Base-by-base conservation (phyloP, 2,888 invertebrate genomes). In the Caradrina clavipalpis region DNA sequence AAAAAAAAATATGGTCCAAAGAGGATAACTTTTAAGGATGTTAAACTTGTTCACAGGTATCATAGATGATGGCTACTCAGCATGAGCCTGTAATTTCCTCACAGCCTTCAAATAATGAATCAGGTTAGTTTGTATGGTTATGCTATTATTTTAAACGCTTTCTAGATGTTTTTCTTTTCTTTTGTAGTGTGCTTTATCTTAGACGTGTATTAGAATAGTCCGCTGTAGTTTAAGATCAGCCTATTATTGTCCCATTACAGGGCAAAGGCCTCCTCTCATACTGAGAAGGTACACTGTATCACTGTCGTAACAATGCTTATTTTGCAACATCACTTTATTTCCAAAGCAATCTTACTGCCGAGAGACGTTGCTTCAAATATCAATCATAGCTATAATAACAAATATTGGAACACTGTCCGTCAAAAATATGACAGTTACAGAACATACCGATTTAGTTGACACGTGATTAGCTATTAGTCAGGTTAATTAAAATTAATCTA, bases 41-140 rank as follows among this genome's bases (percentile, higher is more conserved):
- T 78, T 87, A 88, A 86, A 89, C 88, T 95, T 94, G 91, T 93
- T 94, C 92, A 89, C 95, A 96, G 95, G 95, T 95, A 90, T 89
- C 81, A 67, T 88, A 90, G 84, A 90, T 87, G 87, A 96, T 96
- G 95, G 95, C 91, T 84, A 92, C 95, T 88, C 94, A 93, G 88
- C 86, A 91, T 89, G 93, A 92, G 89, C 86, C 92, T 90, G 94
- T 93, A 85, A 89, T 87, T 82, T 89, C 93, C 87, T 87, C 93
- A 88, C 91, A 94, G 81, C 92, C 95, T 81, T 87, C 90, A 81
- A 92, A 93, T 86, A 91, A 94, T 93, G 94, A 93, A 73, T 94
- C 95, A 95, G 95, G 95, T 96, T 85, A 86, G 87, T 87, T 85
- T 62, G 42, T 61, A 60, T 53, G 50, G 47, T 70, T 59, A 69